These are phyloP conservation scores for Drepanosiphum platanoidis DNA, from an alignment of 2,888 invertebrate genomes.

Conservation along the genomic window DNA sequence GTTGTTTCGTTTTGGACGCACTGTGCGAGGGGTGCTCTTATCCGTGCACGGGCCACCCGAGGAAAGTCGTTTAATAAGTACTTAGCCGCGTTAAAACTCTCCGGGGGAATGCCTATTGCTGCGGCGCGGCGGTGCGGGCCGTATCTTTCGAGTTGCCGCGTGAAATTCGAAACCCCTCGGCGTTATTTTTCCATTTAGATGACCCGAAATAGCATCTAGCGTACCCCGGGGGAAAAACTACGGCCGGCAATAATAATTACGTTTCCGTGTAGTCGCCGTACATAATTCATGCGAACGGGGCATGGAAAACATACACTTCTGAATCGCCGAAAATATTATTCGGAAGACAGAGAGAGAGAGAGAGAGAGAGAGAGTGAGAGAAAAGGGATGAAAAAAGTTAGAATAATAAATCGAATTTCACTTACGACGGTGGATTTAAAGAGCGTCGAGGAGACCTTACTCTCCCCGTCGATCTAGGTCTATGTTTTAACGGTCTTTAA, in stretches of 20 bases:
- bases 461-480: no score
- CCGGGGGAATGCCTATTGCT: slow-evolving; percentile 19
- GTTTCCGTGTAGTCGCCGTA: not conserved
- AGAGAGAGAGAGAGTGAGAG: no score
- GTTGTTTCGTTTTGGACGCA: slow-evolving; percentile 36
- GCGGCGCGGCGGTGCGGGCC: no score
- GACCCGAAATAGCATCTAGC: slow-evolving; percentile 11
- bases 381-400: no score
- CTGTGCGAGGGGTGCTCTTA: slow-evolving; percentile 14
- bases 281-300: not conserved
- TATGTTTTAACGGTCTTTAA: no score
- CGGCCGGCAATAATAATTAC: slow-evolving; percentile 22
- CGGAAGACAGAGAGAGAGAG: no score
- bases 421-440: no score
- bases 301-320: no score
- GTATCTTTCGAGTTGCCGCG: slow-evolving; percentile 5
- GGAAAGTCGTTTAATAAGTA: slow-evolving; percentile 48
- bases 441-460: no score
- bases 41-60: not conserved
- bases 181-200: slow-evolving; percentile 35
- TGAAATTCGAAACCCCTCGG: slow-evolving; percentile 44
- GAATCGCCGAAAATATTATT: no score
- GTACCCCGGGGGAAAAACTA: slow-evolving; percentile 6
- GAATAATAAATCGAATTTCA: no score
- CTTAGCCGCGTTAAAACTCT: slow-evolving; percentile 45